Evolutionary conservation across 2,888 invertebrate genomes (phyloP), one percentile per base, ranked within the genome.

Genomic region (Chrysodeixis includens): DNA sequence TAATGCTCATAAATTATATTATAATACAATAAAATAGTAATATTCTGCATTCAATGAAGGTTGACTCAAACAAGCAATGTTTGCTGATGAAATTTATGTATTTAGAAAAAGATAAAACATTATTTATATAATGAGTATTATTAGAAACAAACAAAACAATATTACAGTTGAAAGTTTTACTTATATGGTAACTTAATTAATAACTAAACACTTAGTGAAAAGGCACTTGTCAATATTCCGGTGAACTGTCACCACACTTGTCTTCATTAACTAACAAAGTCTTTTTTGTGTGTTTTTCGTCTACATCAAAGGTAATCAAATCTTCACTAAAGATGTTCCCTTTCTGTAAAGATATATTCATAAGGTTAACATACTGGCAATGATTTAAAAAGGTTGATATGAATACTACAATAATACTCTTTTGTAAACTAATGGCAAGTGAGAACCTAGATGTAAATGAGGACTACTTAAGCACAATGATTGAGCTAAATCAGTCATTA

Each of bases 181-280:
- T 77, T 73, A 67, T 61, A 81, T 88, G 91, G 90, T 92, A 92
- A 92, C 90, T 86, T 85, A 84, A 71, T 66, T 66, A 78, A 71
- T 77, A 82, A 71, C 81, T 83, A 83, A 68, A 81, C 66, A 69
- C 64, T 71, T 74, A 74, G 44, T 72, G 53, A 74, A 84, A 92
- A 94, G 93, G 93, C 93, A 93, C 93, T 86, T 86, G 40, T 77
- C 78, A 94, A 80, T 93, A 94, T 82, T 94, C 94, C 12, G 94
- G 94, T 78, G 94, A 94, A 84, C 93, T 94, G 66, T 92, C 93
- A 78, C 90, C 90, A 83, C 87, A 85, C 81, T 90, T 91, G 75
- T 90, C 87, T 59, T 93, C 91, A 87, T 88, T 92, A 30, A 88
- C 73, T 71, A 87, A 76, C 55, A 91, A 84, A 40, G 87, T 79